These are phyloP conservation scores for Lophius piscatorius DNA, from an alignment of 2,113 vertebrate genomes.

Conservation along the genomic window DNA sequence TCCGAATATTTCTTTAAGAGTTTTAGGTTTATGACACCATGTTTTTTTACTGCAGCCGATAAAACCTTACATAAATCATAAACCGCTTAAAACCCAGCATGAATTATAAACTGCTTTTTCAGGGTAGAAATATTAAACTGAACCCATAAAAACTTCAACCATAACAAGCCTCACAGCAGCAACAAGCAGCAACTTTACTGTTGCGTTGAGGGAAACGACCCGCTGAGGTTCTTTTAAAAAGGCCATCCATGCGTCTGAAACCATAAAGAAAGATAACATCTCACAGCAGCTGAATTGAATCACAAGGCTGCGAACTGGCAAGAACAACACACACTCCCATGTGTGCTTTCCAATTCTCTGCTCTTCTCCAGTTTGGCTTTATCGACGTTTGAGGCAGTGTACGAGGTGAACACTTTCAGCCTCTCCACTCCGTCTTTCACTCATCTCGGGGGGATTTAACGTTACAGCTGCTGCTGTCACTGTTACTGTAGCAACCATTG, in stretches of 20 bases:
- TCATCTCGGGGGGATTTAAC: conserved; percentile 21
- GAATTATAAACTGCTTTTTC: conserved; percentile 1
- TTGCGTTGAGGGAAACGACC: conserved; percentile 2
- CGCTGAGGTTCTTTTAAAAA: conserved; percentile 23
- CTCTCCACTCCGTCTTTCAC: conserved; percentile 25
- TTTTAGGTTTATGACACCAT: background rate
- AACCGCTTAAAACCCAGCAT: background rate
- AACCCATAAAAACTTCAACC: conserved; percentile 14
- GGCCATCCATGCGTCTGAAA: conserved; percentile 6
- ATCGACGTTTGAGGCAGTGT: background rate
- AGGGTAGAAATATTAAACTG: conserved; percentile 18
- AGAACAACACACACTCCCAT: conserved; percentile 29
- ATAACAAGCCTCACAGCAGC: too few species aligned
- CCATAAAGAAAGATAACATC: conserved; percentile 22
- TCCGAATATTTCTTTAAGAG: background rate
- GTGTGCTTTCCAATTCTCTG: conserved; percentile 26
- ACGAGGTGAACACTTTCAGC: conserved; percentile 14
- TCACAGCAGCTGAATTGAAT: conserved; percentile 30
- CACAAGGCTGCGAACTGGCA: conserved; percentile 15
- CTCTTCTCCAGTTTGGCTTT: conserved; percentile 6
- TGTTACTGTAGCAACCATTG: conserved; percentile 55
- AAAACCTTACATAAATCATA: too few species aligned
- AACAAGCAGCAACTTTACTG: background rate
- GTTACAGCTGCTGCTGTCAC: conserved; percentile 30
- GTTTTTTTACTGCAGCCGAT: too few species aligned